Percentiles rank a stretch among this genome's conserved stretches.
Conservation (phyloP, 2,113 vertebrate genomes). For the Salvator merianae region DNA sequence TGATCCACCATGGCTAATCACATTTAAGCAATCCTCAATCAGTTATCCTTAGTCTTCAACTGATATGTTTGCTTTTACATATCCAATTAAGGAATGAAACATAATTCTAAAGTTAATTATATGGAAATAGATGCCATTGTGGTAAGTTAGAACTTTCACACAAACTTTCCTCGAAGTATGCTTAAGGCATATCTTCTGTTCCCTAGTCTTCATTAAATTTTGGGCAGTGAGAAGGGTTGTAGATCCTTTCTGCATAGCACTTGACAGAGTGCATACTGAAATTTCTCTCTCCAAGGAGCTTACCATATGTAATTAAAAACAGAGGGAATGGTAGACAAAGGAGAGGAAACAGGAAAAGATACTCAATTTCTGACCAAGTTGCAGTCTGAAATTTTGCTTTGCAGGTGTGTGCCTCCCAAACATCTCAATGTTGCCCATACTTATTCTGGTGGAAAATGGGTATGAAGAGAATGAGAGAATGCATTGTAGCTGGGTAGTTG, state of each 20-base stretch:
- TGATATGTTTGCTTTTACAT: background rate
- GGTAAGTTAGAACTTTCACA: background rate
- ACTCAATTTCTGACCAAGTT: background rate
- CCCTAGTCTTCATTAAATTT: background rate
- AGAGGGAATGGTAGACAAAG: background rate
- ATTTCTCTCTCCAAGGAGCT: background rate
- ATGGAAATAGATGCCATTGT: background rate
- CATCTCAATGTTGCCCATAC: background rate
- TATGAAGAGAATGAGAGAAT: background rate
- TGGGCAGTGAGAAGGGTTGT: background rate
- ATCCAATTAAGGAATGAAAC: background rate
- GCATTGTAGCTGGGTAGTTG: background rate
- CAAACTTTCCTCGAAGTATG: background rate
- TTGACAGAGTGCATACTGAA: background rate
- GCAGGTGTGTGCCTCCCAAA: background rate
- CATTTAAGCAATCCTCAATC: constrained; percentile 6
- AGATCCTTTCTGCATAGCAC: background rate
- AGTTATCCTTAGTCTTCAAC: background rate
- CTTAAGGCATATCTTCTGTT: background rate
- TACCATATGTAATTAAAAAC: background rate
- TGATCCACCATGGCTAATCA: background rate
- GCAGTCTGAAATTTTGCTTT: background rate
- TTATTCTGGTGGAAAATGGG: background rate
- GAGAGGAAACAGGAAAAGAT: background rate
- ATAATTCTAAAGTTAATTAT: background rate